phyloP scores from a whole-genome alignment of 2,797 vertebrate species.

The Phrynocephalus vlangalii region DNA sequence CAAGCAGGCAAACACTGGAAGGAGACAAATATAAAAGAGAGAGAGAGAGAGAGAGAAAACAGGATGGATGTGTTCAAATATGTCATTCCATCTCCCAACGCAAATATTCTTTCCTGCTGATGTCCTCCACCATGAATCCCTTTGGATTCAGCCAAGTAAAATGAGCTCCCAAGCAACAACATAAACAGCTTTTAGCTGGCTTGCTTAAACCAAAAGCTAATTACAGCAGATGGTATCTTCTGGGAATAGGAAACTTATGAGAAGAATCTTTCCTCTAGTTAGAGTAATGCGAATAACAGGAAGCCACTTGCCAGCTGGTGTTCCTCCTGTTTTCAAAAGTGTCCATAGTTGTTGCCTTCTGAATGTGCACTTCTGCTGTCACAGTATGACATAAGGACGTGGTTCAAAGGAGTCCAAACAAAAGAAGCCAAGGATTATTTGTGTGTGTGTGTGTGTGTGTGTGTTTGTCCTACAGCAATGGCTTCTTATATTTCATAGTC shows the following conservation, averaged over 20 bases:
- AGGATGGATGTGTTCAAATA: background rate
- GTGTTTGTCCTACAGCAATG: background rate
- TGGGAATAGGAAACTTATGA: slow-evolving; percentile 36
- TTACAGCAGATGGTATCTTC: slow-evolving; percentile 39
- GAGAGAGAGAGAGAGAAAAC: background rate
- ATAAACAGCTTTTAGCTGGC: slow-evolving; percentile 8
- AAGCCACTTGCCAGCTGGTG: slow-evolving; percentile 44
- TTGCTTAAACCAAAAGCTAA: slow-evolving; percentile 24
- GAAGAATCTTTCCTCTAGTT: slow-evolving; percentile 35
- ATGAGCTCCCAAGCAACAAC: background rate
- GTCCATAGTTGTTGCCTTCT: slow-evolving; percentile 15
- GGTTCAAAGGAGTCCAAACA: background rate
- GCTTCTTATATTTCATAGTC: background rate
- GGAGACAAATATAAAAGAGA: background rate
- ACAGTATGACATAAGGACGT: slow-evolving; percentile 14
- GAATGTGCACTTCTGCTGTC: slow-evolving; percentile 1
- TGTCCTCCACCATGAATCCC: background rate
- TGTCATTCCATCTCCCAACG: background rate
- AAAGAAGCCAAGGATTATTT: background rate
- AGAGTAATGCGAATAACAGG: slow-evolving; percentile 35
- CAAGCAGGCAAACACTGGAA: background rate
- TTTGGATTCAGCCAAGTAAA: slow-evolving; percentile 13
- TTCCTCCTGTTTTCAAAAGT: slow-evolving; percentile 33
- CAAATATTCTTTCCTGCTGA: slow-evolving; percentile 11
- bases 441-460: no score